Conservation (phyloP, 2,888 invertebrate species). For the Hemaris fuciformis region DNA sequence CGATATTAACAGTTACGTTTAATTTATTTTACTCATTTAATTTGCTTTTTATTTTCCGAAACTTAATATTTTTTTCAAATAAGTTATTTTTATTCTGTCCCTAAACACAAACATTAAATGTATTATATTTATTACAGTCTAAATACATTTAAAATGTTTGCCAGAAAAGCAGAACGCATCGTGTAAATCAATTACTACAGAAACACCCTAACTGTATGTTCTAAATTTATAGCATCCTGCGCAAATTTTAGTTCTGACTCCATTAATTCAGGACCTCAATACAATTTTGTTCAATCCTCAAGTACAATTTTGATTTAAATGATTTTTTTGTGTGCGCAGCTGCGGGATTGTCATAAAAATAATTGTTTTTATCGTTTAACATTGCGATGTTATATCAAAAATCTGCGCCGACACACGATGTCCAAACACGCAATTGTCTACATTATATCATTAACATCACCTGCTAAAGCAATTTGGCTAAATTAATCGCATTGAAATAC, state of each 20-base stretch:
- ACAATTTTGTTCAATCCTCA: no score
- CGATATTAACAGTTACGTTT: no score
- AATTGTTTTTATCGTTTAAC: no score
- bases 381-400: background rate
- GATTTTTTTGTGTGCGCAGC: background rate
- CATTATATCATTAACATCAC: background rate
- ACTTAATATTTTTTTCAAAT: no score
- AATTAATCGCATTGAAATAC: background rate
- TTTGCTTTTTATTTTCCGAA: no score
- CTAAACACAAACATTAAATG: no score
- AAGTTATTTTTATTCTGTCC: no score
- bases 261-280: no score
- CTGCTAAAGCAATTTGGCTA: background rate
- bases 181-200: background rate
- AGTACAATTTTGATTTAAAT: background rate
- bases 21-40: no score
- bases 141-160: no score
- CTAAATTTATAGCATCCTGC: background rate
- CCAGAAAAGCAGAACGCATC: background rate
- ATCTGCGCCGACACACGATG: background rate
- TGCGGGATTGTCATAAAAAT: background rate
- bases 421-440: background rate
- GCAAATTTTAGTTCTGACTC: background rate
- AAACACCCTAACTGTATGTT: background rate
- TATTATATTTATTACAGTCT: no score